A percentile compares a stretch with the other conserved stretches of the same genome.
Evolutionary conservation across 2,888 invertebrate genomes (phyloP).

Genomic region (Tortricodes alternella): DNA sequence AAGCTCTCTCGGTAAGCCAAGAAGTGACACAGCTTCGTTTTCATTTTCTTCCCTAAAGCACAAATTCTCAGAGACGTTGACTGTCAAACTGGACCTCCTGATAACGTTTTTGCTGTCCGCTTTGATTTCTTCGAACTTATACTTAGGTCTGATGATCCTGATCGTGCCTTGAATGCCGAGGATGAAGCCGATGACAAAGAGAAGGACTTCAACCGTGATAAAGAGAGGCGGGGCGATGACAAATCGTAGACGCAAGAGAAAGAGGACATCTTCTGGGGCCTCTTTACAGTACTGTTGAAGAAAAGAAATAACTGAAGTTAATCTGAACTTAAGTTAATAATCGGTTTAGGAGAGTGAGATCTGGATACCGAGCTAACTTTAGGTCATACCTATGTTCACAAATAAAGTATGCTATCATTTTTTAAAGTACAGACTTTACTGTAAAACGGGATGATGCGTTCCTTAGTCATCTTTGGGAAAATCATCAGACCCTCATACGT

Average conservation of each 20-base stretch:
- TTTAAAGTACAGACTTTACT: no score
- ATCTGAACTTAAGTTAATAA: no score
- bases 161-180: constrained; percentile 66
- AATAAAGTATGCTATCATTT: no score
- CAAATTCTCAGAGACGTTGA: constrained; percentile 55
- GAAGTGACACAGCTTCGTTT: constrained; percentile 62
- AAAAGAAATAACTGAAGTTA: background rate
- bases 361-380: no score
- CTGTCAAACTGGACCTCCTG: constrained; percentile 50
- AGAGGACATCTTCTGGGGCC: constrained; percentile 66
- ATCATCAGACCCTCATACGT: constrained; percentile 89
- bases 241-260: constrained; percentile 72
- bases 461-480: constrained; percentile 82
- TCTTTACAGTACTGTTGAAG: constrained; percentile 61
- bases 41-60: constrained; percentile 56
- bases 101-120: constrained; percentile 41
- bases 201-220: constrained; percentile 66
- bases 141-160: constrained; percentile 59
- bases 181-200: constrained; percentile 70
- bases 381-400: no score
- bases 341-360: no score
- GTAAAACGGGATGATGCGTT: constrained; percentile 84
- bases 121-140: constrained; percentile 49
- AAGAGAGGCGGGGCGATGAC: constrained; percentile 77
- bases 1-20: constrained; percentile 55